Evolutionary conservation across 2,113 vertebrate genomes (phyloP), one percentile per base, ranked within the genome.

Genomic region (Dipodomys stephensi): DNA sequence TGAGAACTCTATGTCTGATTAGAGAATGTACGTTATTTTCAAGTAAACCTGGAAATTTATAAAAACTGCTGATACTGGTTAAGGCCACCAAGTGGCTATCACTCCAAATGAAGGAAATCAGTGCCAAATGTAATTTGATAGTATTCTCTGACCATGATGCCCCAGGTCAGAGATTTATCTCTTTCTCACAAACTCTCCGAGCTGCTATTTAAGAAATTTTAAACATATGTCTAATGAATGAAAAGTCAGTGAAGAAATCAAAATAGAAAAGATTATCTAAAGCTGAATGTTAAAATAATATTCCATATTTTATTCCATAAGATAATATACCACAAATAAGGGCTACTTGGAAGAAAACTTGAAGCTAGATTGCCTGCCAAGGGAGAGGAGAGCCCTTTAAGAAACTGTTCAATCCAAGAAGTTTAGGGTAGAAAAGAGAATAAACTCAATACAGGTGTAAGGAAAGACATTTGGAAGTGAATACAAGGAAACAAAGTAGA

Each of bases 401-500:
- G 32, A 73, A n/a, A 8, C 30, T 35, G 25, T 88, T 83, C 30
- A 44, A 13, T 69, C 83, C n/a, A 22, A 30, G 35, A 39, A 46
- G 46, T 91, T 10, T 22, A 4, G 67, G 64, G 46, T 16, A n/a
- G 30, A 10, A 0, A 11, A 49, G 67, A 57, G 25, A 5, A 39
- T n/a, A 79, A 79, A 60, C 16, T 4, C 2, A 53, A 0, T 32
- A 28, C 15, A 32, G 46, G 16, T 1, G n/a, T 77, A 73, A 88
- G 35, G 11, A 44, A 65, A 20, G 15, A 10, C 35, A 39, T 39
- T 39, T 67, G 16, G 23, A 78, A 28, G 19, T 25, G 60, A 39
- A 2, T 19, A 4, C 22, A 13, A 2, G 4, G n/a, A 46, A 46
- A 46, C 15, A 18, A 10, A 4, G 1, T 4, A 5, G 2, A 4